Evolutionary conservation across 2,888 invertebrate species (phyloP), one percentile per base, ranked within the genome.

Genomic region (Xestia rhomboidea): DNA sequence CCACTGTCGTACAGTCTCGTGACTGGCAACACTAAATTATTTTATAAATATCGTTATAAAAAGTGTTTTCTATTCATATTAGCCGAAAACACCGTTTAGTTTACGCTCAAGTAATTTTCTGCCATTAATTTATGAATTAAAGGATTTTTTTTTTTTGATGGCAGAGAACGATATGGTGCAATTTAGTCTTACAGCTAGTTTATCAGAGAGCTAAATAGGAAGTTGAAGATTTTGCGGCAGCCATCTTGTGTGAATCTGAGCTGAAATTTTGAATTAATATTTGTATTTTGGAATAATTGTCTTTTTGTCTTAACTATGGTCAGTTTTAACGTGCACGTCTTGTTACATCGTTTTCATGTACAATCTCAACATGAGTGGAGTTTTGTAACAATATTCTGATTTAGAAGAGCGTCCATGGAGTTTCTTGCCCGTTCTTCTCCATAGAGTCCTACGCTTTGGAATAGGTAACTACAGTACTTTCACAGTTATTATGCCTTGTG

Each of bases 1-100:
- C 75, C 76, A 69, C 54, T 44, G 18, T 54, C 57, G 41, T 70
- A 57, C 41, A 18, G 24, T 87, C 5, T 27, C 86, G 84, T 87
- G 87, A 84, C 78, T 66, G 24, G 54, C 6, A 11, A 30, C 62
- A 82, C 63, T 86, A 73, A 82, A 79, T 87, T 76, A 84, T 54
- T 70, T 57, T 60, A 38, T 76, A 84, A 85, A 86, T 76, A 81
- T 79, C 75, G 79, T 77, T 63, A 73, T 81, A 70, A 81, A 60
- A 79, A 67, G 46, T 75, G 67, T 77, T 87, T 87, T 87, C 41
- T 80, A 77, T 78, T 82, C 82, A 64, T 72, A 70, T 76, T 78
- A 73, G 64, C 46, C 34, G 38, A 68, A 79, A 87, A 68, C 63
- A 78, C 79, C 78, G 77, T 84, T 86, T 79, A 73, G 74, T 81